Base-by-base conservation (phyloP, 2,888 invertebrate species). In the Pachliopta kotzebuea region DNA sequence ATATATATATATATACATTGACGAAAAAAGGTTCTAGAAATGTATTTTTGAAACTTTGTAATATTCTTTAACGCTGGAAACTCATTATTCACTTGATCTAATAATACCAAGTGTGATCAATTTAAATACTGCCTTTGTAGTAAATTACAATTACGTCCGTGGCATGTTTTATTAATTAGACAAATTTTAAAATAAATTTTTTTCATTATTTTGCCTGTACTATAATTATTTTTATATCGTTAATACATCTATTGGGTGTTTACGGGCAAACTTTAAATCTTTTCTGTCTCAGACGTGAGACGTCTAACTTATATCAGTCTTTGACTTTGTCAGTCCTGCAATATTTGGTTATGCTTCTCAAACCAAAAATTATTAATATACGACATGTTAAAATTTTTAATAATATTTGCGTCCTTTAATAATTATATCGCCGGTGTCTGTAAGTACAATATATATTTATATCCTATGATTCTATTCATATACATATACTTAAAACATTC, bases 391-490 rank as follows among this genome's bases (percentile, higher is more conserved):
- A 59, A 63, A 59, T 45, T 72, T 56, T 45, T 73, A n/a, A 49
- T 70, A 58, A 69, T 74, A 23, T 54, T 73, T 58, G 63, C 69
- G 63, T 60, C 23, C 31, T 8, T 56, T 21, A 45, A 14, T 60
- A 50, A 21, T 55, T 45, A 21, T 21, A 65, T 70, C 56, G 31
- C 62, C n/a, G 69, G 69, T 8, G 67, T 68, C 4, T 69, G 76
- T 76, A 29, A 75, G 76, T 70, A 63, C 49, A 9, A 1, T 45
- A 45, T 14, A n/a, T n/a, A n/a, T n/a, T n/a, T n/a, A 45, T n/a
- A 18, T 45, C 45, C 6, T 45, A 45, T n/a, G 45, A 45, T 45
- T 45, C 14, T 45, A 4, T 0, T 45, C 45, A 11, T 6, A 45
- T 11, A 18, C 6, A 0, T n/a, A n/a, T n/a, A n/a, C n/a, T n/a